These are phyloP conservation scores for Mus caroli DNA, from an alignment of 2,797 vertebrate species.

Conservation along the genomic window DNA sequence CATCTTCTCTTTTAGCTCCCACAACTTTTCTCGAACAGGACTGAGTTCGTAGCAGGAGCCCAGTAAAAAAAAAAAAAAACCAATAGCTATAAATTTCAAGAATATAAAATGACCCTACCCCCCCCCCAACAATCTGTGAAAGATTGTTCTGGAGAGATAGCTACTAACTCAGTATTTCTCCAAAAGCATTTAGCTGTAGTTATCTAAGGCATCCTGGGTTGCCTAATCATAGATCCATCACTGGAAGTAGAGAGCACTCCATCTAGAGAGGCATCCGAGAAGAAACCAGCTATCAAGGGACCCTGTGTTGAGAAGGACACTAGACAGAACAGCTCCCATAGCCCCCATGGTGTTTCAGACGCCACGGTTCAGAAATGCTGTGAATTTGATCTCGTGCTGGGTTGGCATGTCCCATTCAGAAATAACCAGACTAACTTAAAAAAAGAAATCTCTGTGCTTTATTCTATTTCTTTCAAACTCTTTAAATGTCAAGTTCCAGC, in stretches of 20 bases:
- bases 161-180: neutral
- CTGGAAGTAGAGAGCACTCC: neutral
- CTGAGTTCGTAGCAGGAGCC: neutral
- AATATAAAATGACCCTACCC: neutral
- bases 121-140: neutral
- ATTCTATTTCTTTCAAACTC: slow-evolving; percentile 80
- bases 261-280: neutral
- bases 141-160: neutral
- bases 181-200: neutral
- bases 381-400: slow-evolving; percentile 69
- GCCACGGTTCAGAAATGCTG: slow-evolving; percentile 40
- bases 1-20: slow-evolving; percentile 55
- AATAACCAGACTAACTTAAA: slow-evolving; percentile 82
- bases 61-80: neutral
- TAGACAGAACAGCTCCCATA: neutral
- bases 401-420: slow-evolving; percentile 80
- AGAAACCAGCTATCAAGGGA: neutral
- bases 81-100: neutral
- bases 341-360: slow-evolving; percentile 37
- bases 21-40: neutral
- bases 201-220: neutral
- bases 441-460: slow-evolving; percentile 75
- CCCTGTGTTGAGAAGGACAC: neutral
- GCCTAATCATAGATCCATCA: neutral
- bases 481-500: slow-evolving; percentile 86